These are phyloP conservation scores for human (Homo sapiens) DNA, from an alignment of 2,113 vertebrate genomes.

Conservation along the genomic window DNA sequence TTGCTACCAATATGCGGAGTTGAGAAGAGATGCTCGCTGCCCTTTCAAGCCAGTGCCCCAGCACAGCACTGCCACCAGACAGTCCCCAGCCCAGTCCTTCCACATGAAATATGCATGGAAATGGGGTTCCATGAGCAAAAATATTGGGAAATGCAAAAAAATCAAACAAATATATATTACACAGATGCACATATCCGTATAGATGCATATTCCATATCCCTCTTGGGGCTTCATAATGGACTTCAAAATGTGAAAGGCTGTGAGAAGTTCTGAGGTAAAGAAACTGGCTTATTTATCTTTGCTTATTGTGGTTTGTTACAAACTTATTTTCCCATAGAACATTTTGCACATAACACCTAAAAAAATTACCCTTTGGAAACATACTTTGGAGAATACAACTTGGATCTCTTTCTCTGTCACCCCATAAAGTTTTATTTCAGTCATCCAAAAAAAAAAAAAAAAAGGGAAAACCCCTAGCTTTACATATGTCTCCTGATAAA, in stretches of 20 bases:
- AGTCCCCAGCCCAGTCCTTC: background rate
- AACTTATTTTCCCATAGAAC: background rate
- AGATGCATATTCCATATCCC: background rate
- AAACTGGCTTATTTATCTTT: background rate
- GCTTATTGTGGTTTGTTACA: background rate
- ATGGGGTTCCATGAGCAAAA: background rate
- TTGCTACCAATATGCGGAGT: fast-evolving
- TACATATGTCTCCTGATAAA: background rate
- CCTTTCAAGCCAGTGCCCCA: background rate
- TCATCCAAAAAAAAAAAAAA: background rate
- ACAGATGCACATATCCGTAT: background rate
- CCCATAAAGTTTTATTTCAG: background rate
- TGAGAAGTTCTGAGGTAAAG: background rate
- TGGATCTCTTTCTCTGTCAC: background rate
- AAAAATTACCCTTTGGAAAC: background rate
- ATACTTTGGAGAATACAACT: background rate
- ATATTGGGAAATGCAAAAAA: background rate
- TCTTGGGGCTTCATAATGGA: background rate
- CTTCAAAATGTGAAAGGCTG: background rate
- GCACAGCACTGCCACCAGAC: no score
- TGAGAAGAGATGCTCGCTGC: background rate
- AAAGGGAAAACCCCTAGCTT: background rate
- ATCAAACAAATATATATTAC: background rate
- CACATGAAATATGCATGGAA: background rate
- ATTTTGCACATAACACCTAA: background rate